Evolutionary conservation across 2,888 invertebrate species (phyloP).

Genomic region (Gastrophysa polygoni): DNA sequence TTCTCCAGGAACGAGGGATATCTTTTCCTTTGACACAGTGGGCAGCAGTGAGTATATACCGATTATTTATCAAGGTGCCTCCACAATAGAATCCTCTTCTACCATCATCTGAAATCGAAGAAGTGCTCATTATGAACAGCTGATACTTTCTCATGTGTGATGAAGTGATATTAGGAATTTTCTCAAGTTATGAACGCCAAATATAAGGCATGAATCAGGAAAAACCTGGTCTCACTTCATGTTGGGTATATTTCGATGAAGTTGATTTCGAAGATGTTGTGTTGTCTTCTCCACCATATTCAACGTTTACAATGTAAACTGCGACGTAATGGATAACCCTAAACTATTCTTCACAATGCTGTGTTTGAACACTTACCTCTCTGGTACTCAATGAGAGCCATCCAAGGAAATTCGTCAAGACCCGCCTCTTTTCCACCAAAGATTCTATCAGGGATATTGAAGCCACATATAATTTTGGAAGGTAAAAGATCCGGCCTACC

Average conservation of each 20-base stretch:
- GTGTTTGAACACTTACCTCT: constrained; percentile 59
- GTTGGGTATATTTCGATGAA: too few relatives aligned
- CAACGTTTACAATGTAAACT: too few relatives aligned
- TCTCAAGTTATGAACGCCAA: too few relatives aligned
- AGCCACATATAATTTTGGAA: constrained; percentile 62
- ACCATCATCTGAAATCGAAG: constrained; percentile 63
- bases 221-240: too few relatives aligned
- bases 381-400: constrained; percentile 69
- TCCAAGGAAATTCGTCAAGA: constrained; percentile 75
- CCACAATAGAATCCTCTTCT: constrained; percentile 72
- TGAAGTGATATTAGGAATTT: too few relatives aligned
- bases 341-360: too few relatives aligned
- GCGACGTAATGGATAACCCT: too few relatives aligned
- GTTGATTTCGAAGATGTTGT: too few relatives aligned
- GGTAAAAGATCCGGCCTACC: constrained; percentile 41
- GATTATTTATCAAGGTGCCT: constrained; percentile 70
- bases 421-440: constrained; percentile 67
- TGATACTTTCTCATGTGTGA: too few relatives aligned
- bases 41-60: constrained; percentile 76
- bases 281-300: too few relatives aligned
- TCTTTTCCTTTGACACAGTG: constrained; percentile 74
- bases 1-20: constrained; percentile 66
- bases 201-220: too few relatives aligned
- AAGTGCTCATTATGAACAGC: too few relatives aligned
- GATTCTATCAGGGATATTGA: constrained; percentile 61